Evolutionary conservation across 1,140 invertebrate species (phyloP).

Genomic region (Akabosia matsudoensis): DNA sequence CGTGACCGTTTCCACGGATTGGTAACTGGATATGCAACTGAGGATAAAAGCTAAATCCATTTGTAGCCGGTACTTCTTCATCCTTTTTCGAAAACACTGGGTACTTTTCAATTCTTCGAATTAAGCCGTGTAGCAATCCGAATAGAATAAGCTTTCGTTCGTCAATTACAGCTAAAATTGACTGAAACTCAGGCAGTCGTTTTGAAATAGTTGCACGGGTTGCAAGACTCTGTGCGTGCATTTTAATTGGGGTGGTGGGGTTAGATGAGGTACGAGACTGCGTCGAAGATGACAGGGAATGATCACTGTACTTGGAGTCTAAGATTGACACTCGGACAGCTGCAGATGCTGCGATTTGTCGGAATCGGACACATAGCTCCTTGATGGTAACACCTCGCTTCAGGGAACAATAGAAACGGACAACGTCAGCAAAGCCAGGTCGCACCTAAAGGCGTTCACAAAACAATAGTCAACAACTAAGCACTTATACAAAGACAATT

Average conservation of each 20-base stretch:
- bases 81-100: slow-evolving; percentile 21
- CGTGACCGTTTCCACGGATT: no score
- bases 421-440: slow-evolving; percentile 4
- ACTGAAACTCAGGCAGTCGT: slow-evolving; percentile 29
- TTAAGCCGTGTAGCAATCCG: slow-evolving; percentile 78
- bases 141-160: slow-evolving; percentile 86
- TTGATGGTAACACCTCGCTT: slow-evolving; percentile 78
- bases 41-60: not conserved
- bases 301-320: slow-evolving; percentile 44
- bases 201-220: slow-evolving; percentile 24
- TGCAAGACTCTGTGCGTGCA: slow-evolving; percentile 22
- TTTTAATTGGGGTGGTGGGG: slow-evolving; percentile 42
- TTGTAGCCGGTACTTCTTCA: not conserved
- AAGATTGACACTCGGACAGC: slow-evolving; percentile 50
- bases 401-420: slow-evolving; percentile 1
- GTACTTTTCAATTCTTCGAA: slow-evolving; percentile 75
- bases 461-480: no score
- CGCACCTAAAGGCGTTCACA: slow-evolving; percentile 5
- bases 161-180: slow-evolving; percentile 58
- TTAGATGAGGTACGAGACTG: slow-evolving; percentile 43
- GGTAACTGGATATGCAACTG: no score
- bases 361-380: slow-evolving; percentile 73
- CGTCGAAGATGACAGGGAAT: slow-evolving; percentile 43
- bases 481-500: no score
- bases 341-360: slow-evolving; percentile 43